Percentiles rank a stretch among this genome's conserved stretches.
These are phyloP conservation scores for Dynastes hyllus DNA, from an alignment of 2,888 invertebrate genomes.

Conservation along the genomic window DNA sequence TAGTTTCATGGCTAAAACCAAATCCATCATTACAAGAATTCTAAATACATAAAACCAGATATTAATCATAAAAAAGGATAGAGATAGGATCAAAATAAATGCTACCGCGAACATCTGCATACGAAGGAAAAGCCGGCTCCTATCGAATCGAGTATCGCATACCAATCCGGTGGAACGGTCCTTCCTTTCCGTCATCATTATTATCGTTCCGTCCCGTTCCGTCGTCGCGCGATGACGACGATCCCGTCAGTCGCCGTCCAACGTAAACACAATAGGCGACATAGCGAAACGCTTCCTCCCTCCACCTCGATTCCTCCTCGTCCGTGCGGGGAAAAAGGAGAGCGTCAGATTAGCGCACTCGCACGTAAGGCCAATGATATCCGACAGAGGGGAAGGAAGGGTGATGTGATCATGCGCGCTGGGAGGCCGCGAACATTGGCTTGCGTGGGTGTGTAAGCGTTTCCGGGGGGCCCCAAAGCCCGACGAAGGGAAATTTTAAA, in stretches of 20 bases:
- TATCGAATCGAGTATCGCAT: too few relatives aligned
- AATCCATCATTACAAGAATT: too few relatives aligned
- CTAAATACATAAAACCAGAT: too few relatives aligned
- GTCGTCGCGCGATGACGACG: not conserved
- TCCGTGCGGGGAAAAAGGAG: conserved; percentile 39
- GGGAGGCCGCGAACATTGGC: conserved; percentile 54
- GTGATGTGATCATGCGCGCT: conserved; percentile 53
- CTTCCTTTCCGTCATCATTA: not conserved
- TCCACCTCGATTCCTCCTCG: conserved; percentile 51
- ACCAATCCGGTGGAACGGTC: too few relatives aligned
- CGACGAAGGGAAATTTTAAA: conserved; percentile 25
- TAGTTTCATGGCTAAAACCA: too few relatives aligned
- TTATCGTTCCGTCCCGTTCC: conserved; percentile 7
- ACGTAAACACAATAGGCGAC: conserved; percentile 55
- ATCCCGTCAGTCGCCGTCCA: not conserved
- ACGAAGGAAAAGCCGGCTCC: too few relatives aligned
- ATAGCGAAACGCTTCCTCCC: conserved; percentile 54
- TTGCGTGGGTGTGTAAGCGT: conserved; percentile 50
- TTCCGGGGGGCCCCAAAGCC: conserved; percentile 26
- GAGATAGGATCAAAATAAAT: too few relatives aligned
- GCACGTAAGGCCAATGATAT: conserved; percentile 61
- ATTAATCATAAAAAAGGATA: too few relatives aligned
- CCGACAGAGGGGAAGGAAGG: conserved; percentile 55
- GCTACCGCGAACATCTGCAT: too few relatives aligned
- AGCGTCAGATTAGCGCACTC: conserved; percentile 58